Evolutionary conservation across 2,113 vertebrate species (phyloP).

Genomic region (Apistogramma diplotaenia): DNA sequence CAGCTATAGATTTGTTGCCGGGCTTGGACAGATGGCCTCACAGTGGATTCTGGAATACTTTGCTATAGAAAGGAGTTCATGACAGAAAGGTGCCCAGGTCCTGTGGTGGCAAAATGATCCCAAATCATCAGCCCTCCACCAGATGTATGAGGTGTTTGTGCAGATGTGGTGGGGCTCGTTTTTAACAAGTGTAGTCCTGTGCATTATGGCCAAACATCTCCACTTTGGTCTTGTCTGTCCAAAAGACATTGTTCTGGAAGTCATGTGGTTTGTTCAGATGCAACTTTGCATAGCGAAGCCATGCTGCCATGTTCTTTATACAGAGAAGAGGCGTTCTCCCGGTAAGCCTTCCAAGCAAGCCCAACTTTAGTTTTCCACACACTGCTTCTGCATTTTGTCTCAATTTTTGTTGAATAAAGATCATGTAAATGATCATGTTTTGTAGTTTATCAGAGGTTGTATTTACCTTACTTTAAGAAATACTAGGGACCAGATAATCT

Average conservation of each 20-base stretch:
- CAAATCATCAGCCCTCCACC: neutral
- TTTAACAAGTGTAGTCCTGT: neutral
- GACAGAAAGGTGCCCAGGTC: neutral
- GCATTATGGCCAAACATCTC: neutral
- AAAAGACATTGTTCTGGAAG: neutral
- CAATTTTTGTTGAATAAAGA: neutral
- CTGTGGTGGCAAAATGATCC: neutral
- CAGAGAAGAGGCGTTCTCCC: neutral
- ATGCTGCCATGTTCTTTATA: neutral
- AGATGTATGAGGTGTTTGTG: neutral
- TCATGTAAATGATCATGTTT: neutral
- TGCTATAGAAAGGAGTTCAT: neutral
- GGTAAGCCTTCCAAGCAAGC: neutral
- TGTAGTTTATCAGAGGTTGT: neutral
- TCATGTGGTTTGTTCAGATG: neutral
- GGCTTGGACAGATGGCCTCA: neutral
- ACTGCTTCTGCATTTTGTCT: neutral
- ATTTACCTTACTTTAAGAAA: neutral
- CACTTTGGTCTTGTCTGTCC: neutral
- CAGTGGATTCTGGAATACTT: neutral
- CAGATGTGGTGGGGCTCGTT: neutral
- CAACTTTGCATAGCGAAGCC: neutral
- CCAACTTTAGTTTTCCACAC: neutral
- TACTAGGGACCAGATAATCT: neutral
- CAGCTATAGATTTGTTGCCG: neutral